These are phyloP conservation scores for Ephydatia muelleri DNA, from an alignment of 37 sponge, comb jelly and placozoan genomes.

Conservation along the genomic window DNA sequence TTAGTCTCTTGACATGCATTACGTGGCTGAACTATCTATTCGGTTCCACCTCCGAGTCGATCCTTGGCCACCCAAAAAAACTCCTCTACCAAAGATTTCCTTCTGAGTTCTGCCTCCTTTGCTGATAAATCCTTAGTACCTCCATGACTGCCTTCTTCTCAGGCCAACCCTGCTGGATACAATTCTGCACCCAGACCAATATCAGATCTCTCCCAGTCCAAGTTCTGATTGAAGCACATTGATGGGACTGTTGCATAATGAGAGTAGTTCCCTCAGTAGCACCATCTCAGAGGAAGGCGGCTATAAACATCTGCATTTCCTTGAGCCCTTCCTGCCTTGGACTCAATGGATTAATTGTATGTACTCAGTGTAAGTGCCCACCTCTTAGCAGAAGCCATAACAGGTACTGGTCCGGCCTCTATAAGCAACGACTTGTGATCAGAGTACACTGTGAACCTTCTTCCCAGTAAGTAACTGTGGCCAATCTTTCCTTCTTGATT, in stretches of 20 bases:
- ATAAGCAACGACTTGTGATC: background rate
- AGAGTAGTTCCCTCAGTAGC: background rate
- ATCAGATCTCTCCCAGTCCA: constrained; percentile 37
- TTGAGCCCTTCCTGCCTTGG: constrained; percentile 11
- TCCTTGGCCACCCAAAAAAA: constrained; percentile 44
- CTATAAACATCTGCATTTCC: constrained; percentile 39
- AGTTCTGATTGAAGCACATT: background rate
- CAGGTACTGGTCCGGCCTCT: background rate
- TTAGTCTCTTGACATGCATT: constrained; percentile 10
- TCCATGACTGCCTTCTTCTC: background rate
- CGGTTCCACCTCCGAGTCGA: constrained; percentile 15
- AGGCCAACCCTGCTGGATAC: constrained; percentile 15
- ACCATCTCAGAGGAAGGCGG: background rate
- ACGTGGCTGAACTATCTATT: background rate
- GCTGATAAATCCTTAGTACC: constrained; percentile 5
- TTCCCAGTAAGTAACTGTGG: background rate
- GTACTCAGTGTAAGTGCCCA: constrained; percentile 40
- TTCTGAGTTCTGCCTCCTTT: constrained; percentile 10
- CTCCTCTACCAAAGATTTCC: constrained; percentile 20
- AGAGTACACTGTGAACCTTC: background rate
- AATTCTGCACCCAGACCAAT: constrained; percentile 5
- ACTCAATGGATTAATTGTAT: constrained; percentile 17
- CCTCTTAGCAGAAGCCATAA: constrained; percentile 34
- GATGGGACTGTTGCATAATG: background rate
- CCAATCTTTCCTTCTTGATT: background rate